These are phyloP conservation scores for Gallinago jamesoni DNA, from an alignment of 2,113 vertebrate species.

Conservation along the genomic window DNA sequence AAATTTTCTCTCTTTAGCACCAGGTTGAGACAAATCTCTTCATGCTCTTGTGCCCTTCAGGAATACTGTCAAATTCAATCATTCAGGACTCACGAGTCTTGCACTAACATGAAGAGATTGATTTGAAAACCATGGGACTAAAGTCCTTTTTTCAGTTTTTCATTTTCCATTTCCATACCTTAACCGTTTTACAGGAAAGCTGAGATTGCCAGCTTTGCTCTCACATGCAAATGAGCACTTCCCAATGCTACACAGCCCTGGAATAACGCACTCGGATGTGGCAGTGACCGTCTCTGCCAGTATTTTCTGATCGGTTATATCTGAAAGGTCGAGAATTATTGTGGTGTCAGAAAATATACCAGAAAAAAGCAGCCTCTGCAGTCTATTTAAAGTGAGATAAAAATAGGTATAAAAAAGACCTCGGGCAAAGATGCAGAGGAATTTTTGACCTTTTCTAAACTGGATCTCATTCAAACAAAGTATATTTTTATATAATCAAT, in stretches of 20 bases:
- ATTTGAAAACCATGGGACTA: slow-evolving; percentile 28
- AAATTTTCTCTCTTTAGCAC: slow-evolving; percentile 26
- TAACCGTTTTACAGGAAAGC: slow-evolving; percentile 1
- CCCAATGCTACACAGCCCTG: neutral
- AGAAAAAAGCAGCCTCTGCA: neutral
- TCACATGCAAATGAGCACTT: slow-evolving; percentile 23
- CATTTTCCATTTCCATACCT: slow-evolving; percentile 35
- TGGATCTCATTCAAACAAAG: neutral
- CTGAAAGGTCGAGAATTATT: slow-evolving; percentile 7
- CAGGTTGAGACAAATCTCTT: slow-evolving; percentile 44
- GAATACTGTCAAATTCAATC: slow-evolving; percentile 62
- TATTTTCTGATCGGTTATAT: neutral
- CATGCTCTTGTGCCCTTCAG: slow-evolving; percentile 39
- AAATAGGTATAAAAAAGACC: neutral
- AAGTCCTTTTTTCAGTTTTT: slow-evolving; percentile 31
- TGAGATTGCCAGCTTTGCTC: slow-evolving; percentile 51
- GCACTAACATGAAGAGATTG: slow-evolving; percentile 55
- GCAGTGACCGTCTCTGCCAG: neutral
- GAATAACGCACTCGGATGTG: neutral
- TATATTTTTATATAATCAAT: neutral
- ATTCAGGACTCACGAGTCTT: slow-evolving; percentile 30
- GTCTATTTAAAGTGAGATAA: neutral
- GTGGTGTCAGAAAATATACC: neutral
- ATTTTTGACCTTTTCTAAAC: slow-evolving; percentile 2
- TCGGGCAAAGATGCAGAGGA: neutral